Evolutionary conservation across 2,113 vertebrate species (phyloP).

Genomic region (Lagopus leucura): DNA sequence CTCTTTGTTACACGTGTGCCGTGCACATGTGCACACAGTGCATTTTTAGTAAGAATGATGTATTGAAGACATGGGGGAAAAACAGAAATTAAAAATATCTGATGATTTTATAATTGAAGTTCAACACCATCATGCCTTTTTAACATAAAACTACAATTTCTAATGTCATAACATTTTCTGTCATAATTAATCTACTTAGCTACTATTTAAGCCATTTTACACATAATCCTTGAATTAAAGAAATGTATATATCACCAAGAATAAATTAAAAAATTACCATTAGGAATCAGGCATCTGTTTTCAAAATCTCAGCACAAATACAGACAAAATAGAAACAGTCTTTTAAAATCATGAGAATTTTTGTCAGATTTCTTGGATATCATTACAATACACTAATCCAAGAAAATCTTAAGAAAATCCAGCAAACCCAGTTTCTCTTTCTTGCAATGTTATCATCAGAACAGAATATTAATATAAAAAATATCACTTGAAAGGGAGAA

Average conservation of each 20-base stretch:
- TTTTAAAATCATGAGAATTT: background rate
- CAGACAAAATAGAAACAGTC: background rate
- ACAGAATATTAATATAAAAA: background rate
- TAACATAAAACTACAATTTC: background rate
- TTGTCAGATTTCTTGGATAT: background rate
- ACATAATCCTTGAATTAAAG: background rate
- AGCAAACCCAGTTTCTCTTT: background rate
- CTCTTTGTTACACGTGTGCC: fast-evolving
- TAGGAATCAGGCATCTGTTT: background rate
- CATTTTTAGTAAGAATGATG: background rate
- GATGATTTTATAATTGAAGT: background rate
- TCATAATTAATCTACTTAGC: background rate
- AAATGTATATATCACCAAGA: background rate
- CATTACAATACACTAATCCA: background rate
- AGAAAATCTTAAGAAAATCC: background rate
- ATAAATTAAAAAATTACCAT: background rate
- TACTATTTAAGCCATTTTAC: background rate
- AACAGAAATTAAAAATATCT: fast-evolving
- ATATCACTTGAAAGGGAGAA: background rate
- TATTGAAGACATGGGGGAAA: background rate
- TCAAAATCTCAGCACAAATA: background rate
- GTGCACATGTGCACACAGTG: background rate
- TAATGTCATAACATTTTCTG: background rate
- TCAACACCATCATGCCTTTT: background rate
- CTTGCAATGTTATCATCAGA: background rate